Percentiles rank a stretch among this genome's conserved stretches.
Conservation (phyloP, 2,888 invertebrate genomes). For the Nemapogon koenigi region DNA sequence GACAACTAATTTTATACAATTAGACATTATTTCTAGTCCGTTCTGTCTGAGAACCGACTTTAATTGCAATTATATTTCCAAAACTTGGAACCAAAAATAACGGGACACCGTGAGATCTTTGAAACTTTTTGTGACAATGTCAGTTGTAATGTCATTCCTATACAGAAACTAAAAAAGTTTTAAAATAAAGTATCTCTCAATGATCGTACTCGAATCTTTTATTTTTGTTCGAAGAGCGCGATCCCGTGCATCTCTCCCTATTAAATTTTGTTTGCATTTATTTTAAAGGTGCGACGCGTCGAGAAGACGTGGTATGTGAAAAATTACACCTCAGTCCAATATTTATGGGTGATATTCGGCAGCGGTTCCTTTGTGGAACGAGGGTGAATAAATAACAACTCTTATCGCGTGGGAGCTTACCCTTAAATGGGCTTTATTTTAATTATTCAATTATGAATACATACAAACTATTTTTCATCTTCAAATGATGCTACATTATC, state of each 20-base stretch:
- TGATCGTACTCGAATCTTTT: slow-evolving; percentile 48
- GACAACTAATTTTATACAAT: too few species aligned
- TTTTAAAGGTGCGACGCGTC: slow-evolving; percentile 64
- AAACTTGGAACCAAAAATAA: too few species aligned
- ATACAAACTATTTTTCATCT: too few species aligned
- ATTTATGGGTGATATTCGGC: slow-evolving; percentile 67
- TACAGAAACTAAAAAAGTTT: too few species aligned
- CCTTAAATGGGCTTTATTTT: slow-evolving; percentile 62
- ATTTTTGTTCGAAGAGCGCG: slow-evolving; percentile 59
- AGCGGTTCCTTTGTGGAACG: slow-evolving; percentile 63
- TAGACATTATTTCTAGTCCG: too few species aligned
- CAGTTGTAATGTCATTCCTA: too few species aligned
- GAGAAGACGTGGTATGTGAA: slow-evolving; percentile 63
- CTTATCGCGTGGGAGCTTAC: slow-evolving; percentile 64
- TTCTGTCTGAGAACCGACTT: too few species aligned
- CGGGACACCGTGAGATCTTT: too few species aligned
- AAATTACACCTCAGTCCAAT: slow-evolving; percentile 66
- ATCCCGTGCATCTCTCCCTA: slow-evolving; percentile 64
- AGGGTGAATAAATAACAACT: slow-evolving; percentile 64
- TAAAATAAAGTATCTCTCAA: slow-evolving; percentile 30
- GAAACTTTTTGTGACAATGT: too few species aligned
- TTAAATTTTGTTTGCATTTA: slow-evolving; percentile 67
- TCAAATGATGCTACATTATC: too few species aligned
- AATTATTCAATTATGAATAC: slow-evolving; percentile 32
- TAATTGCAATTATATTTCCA: too few species aligned